Evolutionary conservation across 2,888 invertebrate genomes (phyloP), one percentile per base, ranked within the genome.

Genomic region (Tipula vernalis): DNA sequence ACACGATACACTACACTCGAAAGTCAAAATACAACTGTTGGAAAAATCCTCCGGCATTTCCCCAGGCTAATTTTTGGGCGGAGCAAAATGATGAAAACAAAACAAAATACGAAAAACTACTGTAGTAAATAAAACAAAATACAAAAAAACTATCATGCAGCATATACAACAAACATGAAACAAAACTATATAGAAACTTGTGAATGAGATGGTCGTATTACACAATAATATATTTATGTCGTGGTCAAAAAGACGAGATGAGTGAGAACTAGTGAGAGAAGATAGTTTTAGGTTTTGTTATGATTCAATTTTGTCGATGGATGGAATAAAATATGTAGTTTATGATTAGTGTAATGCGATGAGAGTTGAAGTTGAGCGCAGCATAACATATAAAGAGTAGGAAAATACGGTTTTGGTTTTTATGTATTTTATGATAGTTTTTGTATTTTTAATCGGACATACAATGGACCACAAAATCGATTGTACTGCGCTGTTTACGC

Each of bases 31-130:
- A 84, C 84, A 84, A 84, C 84, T 84, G 84, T 13, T 41, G 36
- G 36, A 39, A 39, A 84, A 84, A 84, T 39, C 84, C 84, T 84
- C 84, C 84, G 84, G 84, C 84, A 84, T 84, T 84, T 84, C 84
- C 84, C 84, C 84, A 84, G 84, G 84, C 84, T 84, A n/a, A 39
- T 36, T 84, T 84, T 39, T 36, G 41, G 84, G 84, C 84, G 84
- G 84, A 84, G 84, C 84, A 39, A 41, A 84, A 41, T 84, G 39
- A 84, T 84, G 36, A 84, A 84, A 84, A 15, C 84, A 84, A 84
- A 84, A 84, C 36, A 71, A 28, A 71, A 6, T 28, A 71, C 18
- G n/a, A 28, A 71, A 71, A 71, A 71, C 71, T 15, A 15, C 51
- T 51, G 12, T 51, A 51, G 51, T 51, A 51, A 51, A 5, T 6